Evolutionary conservation across 2,797 vertebrate species (phyloP).

Genomic region (Epinephelus coioides): DNA sequence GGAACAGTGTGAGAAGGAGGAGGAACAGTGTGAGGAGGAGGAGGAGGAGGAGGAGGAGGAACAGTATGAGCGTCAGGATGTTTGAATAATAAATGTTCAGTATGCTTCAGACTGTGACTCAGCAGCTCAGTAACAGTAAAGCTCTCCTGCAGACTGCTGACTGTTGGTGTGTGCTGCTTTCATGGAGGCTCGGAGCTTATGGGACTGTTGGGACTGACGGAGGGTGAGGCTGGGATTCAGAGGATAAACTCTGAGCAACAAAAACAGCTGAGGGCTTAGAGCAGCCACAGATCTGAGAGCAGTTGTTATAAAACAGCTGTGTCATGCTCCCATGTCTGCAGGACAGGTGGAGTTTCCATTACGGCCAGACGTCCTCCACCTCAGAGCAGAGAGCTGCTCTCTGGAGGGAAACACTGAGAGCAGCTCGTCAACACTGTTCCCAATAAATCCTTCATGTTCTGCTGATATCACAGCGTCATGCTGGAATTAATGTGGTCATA

Average conservation of each 20-base stretch:
- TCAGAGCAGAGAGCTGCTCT: too few species aligned
- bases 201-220: too few species aligned
- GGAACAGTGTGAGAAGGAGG: too few species aligned
- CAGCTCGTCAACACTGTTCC: too few species aligned
- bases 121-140: too few species aligned
- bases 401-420: too few species aligned
- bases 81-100: too few species aligned
- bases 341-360: conserved; percentile 37
- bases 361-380: not conserved
- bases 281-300: conserved; percentile 37
- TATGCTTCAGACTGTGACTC: too few species aligned
- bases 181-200: not conserved
- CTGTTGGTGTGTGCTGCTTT: not conserved
- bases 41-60: too few species aligned
- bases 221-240: conserved; percentile 27
- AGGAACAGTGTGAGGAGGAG: too few species aligned
- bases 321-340: conserved; percentile 1
- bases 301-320: conserved; percentile 54
- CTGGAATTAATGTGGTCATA: too few species aligned
- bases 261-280: conserved; percentile 50
- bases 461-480: not conserved
- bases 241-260: conserved; percentile 34
- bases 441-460: not conserved
- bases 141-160: not conserved
- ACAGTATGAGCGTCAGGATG: too few species aligned